Evolutionary conservation across 2,113 vertebrate species (phyloP).

Genomic region (Bungarus multicinctus): DNA sequence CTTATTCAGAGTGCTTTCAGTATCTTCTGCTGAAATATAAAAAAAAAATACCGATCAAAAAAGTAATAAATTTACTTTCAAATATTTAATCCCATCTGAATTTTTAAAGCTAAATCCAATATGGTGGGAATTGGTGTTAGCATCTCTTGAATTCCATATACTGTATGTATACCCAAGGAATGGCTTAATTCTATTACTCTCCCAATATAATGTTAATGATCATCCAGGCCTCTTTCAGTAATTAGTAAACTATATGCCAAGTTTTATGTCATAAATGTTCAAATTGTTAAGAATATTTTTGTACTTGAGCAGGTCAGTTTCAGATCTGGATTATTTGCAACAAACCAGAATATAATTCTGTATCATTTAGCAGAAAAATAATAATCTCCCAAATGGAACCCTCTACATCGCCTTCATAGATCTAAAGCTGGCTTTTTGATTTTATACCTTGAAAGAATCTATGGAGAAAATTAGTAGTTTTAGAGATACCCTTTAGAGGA

Average conservation of each 20-base stretch:
- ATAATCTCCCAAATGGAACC: neutral
- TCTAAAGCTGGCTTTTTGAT: neutral
- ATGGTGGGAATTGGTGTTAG: neutral
- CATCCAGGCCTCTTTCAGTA: neutral
- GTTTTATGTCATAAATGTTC: neutral
- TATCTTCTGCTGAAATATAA: neutral
- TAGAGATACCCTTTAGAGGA: neutral
- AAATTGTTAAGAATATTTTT: neutral
- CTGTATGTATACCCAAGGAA: neutral
- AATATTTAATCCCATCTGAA: neutral
- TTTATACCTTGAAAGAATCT: neutral
- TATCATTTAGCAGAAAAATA: neutral
- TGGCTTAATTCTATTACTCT: neutral
- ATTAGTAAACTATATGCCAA: neutral
- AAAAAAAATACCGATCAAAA: neutral
- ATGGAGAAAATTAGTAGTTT: neutral
- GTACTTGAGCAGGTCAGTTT: neutral
- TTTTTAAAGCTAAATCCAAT: neutral
- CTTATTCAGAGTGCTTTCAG: neutral
- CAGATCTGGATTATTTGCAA: neutral
- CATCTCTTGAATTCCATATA: neutral
- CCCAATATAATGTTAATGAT: neutral
- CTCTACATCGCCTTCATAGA: neutral
- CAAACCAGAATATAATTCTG: neutral
- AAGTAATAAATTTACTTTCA: neutral